Conservation (phyloP, 1,140 invertebrate species). For the Euwallacea fornicatus region DNA sequence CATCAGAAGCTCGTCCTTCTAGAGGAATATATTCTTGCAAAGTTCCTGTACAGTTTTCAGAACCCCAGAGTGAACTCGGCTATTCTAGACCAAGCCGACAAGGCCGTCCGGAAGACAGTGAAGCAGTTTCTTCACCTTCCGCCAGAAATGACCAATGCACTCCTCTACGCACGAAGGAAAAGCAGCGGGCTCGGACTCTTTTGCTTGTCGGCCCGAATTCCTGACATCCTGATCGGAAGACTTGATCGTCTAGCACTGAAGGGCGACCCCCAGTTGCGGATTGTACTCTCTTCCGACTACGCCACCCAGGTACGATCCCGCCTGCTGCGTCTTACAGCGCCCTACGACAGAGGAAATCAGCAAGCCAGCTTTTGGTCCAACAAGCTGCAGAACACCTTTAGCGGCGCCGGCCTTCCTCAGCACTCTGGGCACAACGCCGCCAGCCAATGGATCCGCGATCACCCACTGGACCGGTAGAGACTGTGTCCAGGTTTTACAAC, state of each 20-base stretch:
- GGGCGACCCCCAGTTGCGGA: no score
- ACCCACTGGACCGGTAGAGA: slow-evolving; percentile 23
- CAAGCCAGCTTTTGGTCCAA: no score
- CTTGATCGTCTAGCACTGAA: no score
- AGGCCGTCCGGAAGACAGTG: neutral
- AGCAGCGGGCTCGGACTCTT: neutral
- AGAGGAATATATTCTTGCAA: neutral
- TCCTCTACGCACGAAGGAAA: neutral
- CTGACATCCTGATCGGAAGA: neutral
- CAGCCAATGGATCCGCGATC: no score
- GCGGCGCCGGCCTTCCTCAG: no score
- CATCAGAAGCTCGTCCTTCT: neutral
- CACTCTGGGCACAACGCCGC: no score
- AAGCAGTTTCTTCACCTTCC: neutral
- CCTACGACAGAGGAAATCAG: no score
- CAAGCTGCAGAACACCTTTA: no score
- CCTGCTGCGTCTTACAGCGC: no score
- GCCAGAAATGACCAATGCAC: neutral
- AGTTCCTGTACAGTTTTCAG: neutral
- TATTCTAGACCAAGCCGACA: neutral
- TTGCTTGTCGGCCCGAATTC: no score
- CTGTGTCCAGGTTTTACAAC: slow-evolving; percentile 24
- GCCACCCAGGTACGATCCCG: no score
- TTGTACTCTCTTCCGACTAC: no score
- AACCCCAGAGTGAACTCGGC: neutral